Percentiles rank a stretch among this genome's conserved stretches.
Evolutionary conservation across 1,140 invertebrate species (phyloP).

Genomic region (Oscheius sp.): DNA sequence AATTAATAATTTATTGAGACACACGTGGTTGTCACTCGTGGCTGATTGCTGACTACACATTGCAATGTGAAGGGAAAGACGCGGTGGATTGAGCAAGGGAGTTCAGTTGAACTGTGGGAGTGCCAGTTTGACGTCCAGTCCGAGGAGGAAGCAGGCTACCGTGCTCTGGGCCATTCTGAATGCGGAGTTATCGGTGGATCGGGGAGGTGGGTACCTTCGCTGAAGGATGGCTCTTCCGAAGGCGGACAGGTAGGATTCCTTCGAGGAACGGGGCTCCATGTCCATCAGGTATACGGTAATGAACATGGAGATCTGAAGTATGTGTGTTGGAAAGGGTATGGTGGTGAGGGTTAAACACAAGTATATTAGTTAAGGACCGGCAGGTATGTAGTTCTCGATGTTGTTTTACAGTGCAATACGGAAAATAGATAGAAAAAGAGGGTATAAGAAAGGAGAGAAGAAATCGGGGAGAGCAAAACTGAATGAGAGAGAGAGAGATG

Average conservation of each 20-base stretch:
- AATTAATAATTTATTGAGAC: too few relatives aligned
- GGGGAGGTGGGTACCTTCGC: slow-evolving; percentile 5
- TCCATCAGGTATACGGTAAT: slow-evolving; percentile 61
- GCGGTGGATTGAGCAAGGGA: not conserved
- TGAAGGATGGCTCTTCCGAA: slow-evolving; percentile 60
- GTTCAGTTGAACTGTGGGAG: slow-evolving; percentile 26
- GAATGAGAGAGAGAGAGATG: too few relatives aligned
- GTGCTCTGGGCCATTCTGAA: slow-evolving; percentile 59
- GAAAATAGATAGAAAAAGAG: too few relatives aligned
- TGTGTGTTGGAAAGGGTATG: not conserved
- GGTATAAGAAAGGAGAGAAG: too few relatives aligned
- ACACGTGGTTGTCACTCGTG: too few relatives aligned
- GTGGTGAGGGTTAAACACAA: too few relatives aligned
- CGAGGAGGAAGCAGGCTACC: slow-evolving; percentile 59
- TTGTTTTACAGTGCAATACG: too few relatives aligned
- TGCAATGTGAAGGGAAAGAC: not conserved
- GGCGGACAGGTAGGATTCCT: slow-evolving; percentile 57
- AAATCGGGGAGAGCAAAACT: too few relatives aligned
- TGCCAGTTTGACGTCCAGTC: slow-evolving; percentile 56
- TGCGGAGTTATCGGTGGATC: not conserved
- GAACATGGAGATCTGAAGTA: slow-evolving; percentile 60
- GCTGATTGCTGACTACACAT: too few relatives aligned
- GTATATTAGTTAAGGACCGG: too few relatives aligned
- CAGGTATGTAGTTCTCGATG: too few relatives aligned
- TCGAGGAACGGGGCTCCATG: slow-evolving; percentile 54